Evolutionary conservation across 1,140 invertebrate species (phyloP), one percentile per base, ranked within the genome.

Genomic region (Brachionus angularis): DNA sequence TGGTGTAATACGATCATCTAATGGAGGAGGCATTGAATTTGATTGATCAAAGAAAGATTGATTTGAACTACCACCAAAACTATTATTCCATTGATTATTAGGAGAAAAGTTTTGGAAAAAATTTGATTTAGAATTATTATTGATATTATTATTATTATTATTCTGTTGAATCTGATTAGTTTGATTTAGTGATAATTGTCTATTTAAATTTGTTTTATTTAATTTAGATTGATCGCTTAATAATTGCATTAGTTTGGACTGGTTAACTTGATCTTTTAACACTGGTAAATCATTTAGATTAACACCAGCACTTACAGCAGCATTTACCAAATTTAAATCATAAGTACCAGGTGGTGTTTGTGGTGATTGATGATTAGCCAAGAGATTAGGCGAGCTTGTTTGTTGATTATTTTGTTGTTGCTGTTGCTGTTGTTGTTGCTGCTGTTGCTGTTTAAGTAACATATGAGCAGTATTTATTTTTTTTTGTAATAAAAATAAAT

Each of bases 1-100:
- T 23, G 67, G 67, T 12, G 67, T 67, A 4, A 67, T 67, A 8
- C 62, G 42, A 27, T 67, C 62, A 42, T 67, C 62, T 14, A 67
- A 27, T 31, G 18, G 27, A 34, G 62, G 18, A 34, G 2, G 33
- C 53, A 58, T 53, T 53, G 50, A 42, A 14, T 3, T 4, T 31
- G 27, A 53, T n/a, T n/a, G n/a, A n/a, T n/a, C n/a, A n/a, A n/a
- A n/a, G n/a, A n/a, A n/a, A n/a, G n/a, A n/a, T n/a, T n/a, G n/a
- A n/a, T n/a, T n/a, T n/a, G n/a, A n/a, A n/a, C n/a, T n/a, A n/a
- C n/a, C n/a, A n/a, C n/a, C n/a, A n/a, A n/a, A n/a, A n/a, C n/a
- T n/a, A n/a, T n/a, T n/a, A n/a, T n/a, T n/a, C n/a, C n/a, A n/a
- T n/a, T n/a, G n/a, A n/a, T n/a, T n/a, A n/a, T n/a, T n/a, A n/a